A percentile compares a stretch with the other conserved stretches of the same genome.
Conservation (phyloP, 2,113 vertebrate genomes). For the Bufo bufo region DNA sequence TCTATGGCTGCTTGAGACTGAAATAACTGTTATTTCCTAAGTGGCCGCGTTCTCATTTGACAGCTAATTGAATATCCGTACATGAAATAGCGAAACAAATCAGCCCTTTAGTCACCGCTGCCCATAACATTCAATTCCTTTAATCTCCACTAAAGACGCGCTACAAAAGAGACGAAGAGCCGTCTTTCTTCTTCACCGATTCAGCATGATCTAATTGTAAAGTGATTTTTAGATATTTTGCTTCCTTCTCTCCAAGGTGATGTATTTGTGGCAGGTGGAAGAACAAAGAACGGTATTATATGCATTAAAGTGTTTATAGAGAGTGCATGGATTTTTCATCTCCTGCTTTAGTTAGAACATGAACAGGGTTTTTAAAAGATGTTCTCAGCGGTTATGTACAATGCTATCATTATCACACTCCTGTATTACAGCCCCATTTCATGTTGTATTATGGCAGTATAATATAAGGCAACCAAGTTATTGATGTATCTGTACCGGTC, state of each 20-base stretch:
- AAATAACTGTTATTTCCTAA: constrained; percentile 22
- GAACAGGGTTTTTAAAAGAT: not conserved
- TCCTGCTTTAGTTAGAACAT: not conserved
- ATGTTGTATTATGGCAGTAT: not conserved
- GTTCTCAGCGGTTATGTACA: not conserved
- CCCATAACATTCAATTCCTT: constrained; percentile 45
- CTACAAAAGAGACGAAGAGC: constrained; percentile 7
- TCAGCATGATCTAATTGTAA: constrained; percentile 41
- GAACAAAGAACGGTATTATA: constrained; percentile 28
- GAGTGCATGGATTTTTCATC: not conserved
- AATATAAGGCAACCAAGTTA: not conserved
- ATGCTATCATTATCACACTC: not conserved
- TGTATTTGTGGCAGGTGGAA: not conserved
- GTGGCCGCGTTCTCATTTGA: constrained; percentile 35
- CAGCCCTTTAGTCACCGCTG: constrained; percentile 35
- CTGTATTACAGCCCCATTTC: not conserved
- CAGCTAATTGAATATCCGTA: constrained; percentile 40
- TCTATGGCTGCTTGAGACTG: not conserved
- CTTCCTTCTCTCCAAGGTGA: constrained; percentile 26
- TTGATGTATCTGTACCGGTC: not conserved
- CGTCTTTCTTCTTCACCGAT: constrained; percentile 25
- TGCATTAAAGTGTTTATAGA: not conserved
- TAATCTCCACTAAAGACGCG: constrained; percentile 44
- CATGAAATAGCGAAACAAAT: constrained; percentile 38
- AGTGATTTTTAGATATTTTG: constrained; percentile 40